These are phyloP conservation scores for Drosophila sp. DNA, from an alignment of 1,140 invertebrate genomes.

Conservation along the genomic window DNA sequence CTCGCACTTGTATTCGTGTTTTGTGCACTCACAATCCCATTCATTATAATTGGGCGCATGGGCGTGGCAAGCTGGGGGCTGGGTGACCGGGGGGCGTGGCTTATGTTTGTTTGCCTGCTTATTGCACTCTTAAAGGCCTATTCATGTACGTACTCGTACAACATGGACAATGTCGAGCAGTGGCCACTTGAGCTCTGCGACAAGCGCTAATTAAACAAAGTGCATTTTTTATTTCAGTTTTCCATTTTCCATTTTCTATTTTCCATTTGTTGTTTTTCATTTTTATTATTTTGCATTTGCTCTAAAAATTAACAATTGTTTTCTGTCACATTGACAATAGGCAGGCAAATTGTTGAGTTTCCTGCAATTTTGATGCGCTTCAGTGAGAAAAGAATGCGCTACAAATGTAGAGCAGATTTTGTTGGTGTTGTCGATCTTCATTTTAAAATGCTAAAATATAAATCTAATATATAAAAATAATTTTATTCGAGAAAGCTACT, in stretches of 20 bases:
- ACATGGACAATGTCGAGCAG: slow-evolving; percentile 30
- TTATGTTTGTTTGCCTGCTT: slow-evolving; percentile 43
- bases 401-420: too few species aligned
- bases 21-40: slow-evolving; percentile 30
- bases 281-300: slow-evolving; percentile 57
- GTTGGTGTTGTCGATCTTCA: too few species aligned
- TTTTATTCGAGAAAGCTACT: too few species aligned
- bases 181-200: slow-evolving; percentile 37
- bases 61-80: slow-evolving; percentile 50
- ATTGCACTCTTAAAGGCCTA: slow-evolving; percentile 60
- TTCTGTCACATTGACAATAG: slow-evolving; percentile 21
- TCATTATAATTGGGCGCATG: slow-evolving; percentile 57
- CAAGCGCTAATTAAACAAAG: slow-evolving; percentile 66
- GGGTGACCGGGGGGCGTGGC: slow-evolving; percentile 34
- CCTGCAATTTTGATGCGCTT: slow-evolving; percentile 33
- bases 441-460: too few species aligned
- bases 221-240: slow-evolving; percentile 30
- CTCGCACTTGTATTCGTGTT: slow-evolving; percentile 1
- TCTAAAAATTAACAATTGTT: slow-evolving; percentile 58
- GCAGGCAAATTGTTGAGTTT: slow-evolving; percentile 7
- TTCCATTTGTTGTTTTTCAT: slow-evolving; percentile 19
- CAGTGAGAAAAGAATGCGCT: neutral
- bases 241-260: slow-evolving; percentile 29
- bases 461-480: too few species aligned
- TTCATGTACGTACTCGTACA: slow-evolving; percentile 62